Evolutionary conservation across 2,113 vertebrate genomes (phyloP).

Genomic region (Epinephelus cyanopodus): DNA sequence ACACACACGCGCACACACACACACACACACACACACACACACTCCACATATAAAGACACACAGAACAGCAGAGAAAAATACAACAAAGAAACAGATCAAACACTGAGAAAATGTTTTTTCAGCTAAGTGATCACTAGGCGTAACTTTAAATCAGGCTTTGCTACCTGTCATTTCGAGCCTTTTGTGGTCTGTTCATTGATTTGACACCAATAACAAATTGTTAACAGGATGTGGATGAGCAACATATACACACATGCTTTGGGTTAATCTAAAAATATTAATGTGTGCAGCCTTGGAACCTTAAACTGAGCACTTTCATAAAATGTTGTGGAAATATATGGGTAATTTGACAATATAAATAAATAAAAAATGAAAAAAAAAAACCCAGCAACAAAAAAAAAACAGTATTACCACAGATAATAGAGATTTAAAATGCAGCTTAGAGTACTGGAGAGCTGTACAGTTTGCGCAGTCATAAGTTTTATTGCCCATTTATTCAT

Average conservation of each 20-base stretch:
- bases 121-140: neutral
- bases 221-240: slow-evolving; percentile 9
- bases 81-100: neutral
- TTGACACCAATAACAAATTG: neutral
- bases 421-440: too few relatives aligned
- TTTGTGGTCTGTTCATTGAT: slow-evolving; percentile 16
- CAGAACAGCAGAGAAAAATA: neutral
- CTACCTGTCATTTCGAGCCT: neutral
- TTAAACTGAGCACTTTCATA: too few relatives aligned
- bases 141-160: slow-evolving; percentile 5
- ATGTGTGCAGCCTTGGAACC: neutral
- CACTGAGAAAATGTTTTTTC: neutral
- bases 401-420: too few relatives aligned
- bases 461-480: too few relatives aligned
- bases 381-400: too few relatives aligned
- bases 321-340: too few relatives aligned
- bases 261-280: neutral
- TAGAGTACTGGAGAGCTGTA: too few relatives aligned
- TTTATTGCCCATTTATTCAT: too few relatives aligned
- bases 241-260: neutral
- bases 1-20: neutral
- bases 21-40: slow-evolving; percentile 3
- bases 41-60: neutral
- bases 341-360: too few relatives aligned
- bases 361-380: too few relatives aligned